Conservation (phyloP, 1,140 invertebrate genomes). For the Mya arenaria region DNA sequence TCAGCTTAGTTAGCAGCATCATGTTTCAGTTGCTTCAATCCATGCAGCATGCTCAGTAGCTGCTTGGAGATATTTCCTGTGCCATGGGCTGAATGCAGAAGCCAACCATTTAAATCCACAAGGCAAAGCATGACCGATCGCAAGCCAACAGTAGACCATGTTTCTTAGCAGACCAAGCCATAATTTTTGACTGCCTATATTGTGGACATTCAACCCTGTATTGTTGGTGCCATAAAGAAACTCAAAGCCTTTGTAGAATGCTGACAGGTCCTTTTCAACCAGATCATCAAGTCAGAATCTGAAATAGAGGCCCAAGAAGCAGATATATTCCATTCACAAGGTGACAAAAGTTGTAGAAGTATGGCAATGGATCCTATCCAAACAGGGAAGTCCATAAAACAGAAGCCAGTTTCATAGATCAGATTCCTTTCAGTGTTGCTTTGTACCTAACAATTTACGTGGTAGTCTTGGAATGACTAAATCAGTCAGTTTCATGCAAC, state of each 20-base stretch:
- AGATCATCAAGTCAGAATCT: constrained; percentile 13
- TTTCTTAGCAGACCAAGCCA: neutral
- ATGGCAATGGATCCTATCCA: neutral
- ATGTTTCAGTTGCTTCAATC: neutral
- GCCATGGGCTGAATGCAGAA: constrained; percentile 16
- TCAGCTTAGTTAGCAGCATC: neutral
- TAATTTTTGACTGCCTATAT: neutral
- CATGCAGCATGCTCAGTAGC: neutral
- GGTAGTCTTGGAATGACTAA: constrained; percentile 37
- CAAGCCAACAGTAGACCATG: constrained; percentile 32
- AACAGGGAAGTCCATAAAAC: constrained; percentile 21
- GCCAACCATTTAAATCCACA: constrained; percentile 18
- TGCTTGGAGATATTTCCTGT: neutral
- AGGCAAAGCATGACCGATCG: constrained; percentile 37
- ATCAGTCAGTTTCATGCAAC: constrained; percentile 39
- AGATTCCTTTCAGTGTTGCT: constrained; percentile 38
- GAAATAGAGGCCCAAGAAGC: constrained; percentile 24
- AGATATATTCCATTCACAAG: constrained; percentile 16
- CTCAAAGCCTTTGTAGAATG: constrained; percentile 27
- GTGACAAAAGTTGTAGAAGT: constrained; percentile 2
- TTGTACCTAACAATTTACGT: constrained; percentile 25
- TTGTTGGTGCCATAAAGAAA: constrained; percentile 25
- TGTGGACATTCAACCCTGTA: constrained; percentile 21
- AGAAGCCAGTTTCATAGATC: constrained; percentile 29
- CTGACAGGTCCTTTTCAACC: constrained; percentile 18